Evolutionary conservation across 1,140 invertebrate genomes (phyloP).

Genomic region (Drusus annulatus): DNA sequence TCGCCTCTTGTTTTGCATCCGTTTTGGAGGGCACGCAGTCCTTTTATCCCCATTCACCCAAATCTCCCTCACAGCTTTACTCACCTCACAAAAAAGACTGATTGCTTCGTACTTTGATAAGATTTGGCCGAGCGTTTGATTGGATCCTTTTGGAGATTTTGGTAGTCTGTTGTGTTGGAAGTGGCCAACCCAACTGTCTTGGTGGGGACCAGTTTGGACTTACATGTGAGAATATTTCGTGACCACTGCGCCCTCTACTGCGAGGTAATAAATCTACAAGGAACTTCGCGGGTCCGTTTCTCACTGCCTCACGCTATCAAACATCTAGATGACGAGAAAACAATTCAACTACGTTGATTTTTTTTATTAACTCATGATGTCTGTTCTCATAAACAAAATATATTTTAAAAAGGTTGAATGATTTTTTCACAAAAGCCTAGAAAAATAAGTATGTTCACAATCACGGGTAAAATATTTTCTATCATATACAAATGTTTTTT

Average conservation of each 20-base stretch:
- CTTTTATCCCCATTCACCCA: not conserved
- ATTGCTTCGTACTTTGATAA: no score
- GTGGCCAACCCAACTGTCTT: no score
- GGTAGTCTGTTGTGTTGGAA: no score
- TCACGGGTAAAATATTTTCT: no score
- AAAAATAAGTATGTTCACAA: no score
- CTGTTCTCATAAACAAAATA: not conserved
- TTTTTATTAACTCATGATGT: not conserved
- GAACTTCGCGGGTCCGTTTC: constrained; percentile 32
- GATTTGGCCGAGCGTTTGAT: no score
- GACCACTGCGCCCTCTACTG: constrained; percentile 33
- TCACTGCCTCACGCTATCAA: constrained; percentile 17
- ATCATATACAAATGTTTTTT: no score
- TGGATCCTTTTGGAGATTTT: not conserved
- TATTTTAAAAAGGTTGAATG: not conserved
- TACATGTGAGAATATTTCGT: constrained; percentile 36
- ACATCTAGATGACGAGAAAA: constrained; percentile 40
- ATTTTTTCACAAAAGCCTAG: no score
- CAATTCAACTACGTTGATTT: not conserved
- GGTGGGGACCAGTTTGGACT: constrained; percentile 10
- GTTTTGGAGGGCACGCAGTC: constrained; percentile 33
- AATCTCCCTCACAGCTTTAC: not conserved
- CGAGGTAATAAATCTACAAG: constrained; percentile 34
- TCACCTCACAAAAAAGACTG: not conserved
- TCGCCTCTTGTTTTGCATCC: constrained; percentile 34